A percentile compares a stretch with the other conserved stretches of the same genome.
phyloP scores from a whole-genome alignment of 2,113 vertebrate genomes.

The Lasiurus cinereus region DNA sequence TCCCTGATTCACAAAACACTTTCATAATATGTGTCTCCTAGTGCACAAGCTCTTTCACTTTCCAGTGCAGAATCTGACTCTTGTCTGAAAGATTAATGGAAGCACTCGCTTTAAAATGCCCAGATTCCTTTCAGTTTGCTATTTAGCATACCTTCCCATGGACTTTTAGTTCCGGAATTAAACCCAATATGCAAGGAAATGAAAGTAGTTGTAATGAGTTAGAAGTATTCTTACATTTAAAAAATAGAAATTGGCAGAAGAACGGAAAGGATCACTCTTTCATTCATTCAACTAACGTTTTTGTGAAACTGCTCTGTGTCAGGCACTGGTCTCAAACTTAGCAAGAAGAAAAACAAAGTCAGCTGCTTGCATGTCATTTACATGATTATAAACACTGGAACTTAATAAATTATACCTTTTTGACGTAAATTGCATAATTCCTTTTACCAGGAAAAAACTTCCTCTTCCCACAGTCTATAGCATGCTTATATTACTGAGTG shows the following conservation, averaged over 20 bases:
- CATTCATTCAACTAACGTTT: neutral
- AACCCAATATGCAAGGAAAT: neutral
- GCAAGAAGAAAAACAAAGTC: neutral
- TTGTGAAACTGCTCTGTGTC: neutral
- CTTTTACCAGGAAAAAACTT: constrained; percentile 17
- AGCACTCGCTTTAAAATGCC: neutral
- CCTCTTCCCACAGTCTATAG: neutral
- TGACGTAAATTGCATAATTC: neutral
- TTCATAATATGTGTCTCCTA: neutral
- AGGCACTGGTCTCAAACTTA: neutral
- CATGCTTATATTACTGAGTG: neutral
- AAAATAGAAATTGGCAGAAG: neutral
- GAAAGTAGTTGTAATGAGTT: neutral
- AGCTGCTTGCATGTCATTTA: neutral
- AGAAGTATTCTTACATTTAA: neutral
- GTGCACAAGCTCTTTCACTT: neutral
- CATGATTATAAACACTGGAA: neutral
- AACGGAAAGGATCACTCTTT: neutral
- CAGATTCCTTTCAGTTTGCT: neutral
- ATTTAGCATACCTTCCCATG: neutral
- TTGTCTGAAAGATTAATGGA: neutral
- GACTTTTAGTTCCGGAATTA: neutral
- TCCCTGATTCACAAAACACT: neutral
- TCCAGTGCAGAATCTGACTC: neutral
- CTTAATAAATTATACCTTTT: neutral